Evolutionary conservation across 2,797 vertebrate genomes (phyloP), one percentile per base, ranked within the genome.

Genomic region (Cryptoprocta ferox): DNA sequence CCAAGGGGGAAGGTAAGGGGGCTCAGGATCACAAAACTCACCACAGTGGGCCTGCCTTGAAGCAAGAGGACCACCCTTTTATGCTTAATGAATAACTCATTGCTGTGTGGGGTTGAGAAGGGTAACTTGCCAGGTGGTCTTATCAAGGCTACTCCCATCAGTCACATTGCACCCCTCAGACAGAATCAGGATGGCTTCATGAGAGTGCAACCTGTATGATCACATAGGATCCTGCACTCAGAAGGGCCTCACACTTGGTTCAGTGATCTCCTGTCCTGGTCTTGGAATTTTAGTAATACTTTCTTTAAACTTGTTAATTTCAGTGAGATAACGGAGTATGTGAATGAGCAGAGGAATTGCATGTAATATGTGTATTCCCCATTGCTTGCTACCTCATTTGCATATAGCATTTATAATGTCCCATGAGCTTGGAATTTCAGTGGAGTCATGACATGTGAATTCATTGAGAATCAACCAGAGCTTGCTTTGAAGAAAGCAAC

Each of bases 321-420:
- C 56, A 45, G 6, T 45, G 10, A 66, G 32, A 59, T 10, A 88
- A 35, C 2, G 28, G 21, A 19, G 2, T 37, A 39, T 75, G 14
- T 28, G 14, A 37, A 3, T 94, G 66, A 89, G 5, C 16, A 63
- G 53, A 39, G 5, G 39, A 30, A 7, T 83, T 71, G 18, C 14
- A 21, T 42, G 28, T 12, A 68, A 28, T 61, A 68, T 35, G 5
- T 42, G 0, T 61, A 11, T 21, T 28, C 2, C 0, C 14, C 15
- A 63, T 70, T 70, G 90, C 50, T 90, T 91, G 11, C 13, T 76
- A 2, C 10, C 1, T 7, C 10, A 80, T 61, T 19, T 84, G 3
- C 18, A 35, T 13, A 12, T 37, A 59, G 8, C 30, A 37, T 61
- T 50, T 14, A 89, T 12, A 79, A 66, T 89, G 5, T 0, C 9